Base-by-base conservation (phyloP, 2,113 vertebrate genomes). In the Clarias batrachus region DNA sequence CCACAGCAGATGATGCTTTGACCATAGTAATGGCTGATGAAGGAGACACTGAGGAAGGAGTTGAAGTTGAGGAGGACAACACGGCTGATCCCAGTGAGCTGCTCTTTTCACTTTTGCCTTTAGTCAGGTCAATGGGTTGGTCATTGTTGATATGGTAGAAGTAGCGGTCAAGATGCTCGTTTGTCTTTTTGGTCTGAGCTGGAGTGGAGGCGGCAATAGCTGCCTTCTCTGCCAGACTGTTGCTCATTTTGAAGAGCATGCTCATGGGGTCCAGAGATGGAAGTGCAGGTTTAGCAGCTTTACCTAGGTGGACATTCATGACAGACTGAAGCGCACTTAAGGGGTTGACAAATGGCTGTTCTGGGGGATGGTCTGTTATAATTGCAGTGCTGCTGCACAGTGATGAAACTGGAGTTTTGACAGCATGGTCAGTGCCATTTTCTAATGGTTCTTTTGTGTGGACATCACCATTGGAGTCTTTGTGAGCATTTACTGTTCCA, bases 181-280 rank as follows among this genome's bases (percentile, higher is more conserved):
- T 94, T 65, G 93, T 79, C 92, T 98, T 99, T 96, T 97, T 98
- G 96, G 96, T 94, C 92, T 96, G 97, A 41, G 97, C 93, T 89
- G 97, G 97, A 37, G 97, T 95, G 85, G 95, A 95, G 52, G 95
- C 96, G 21, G 98, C 97, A 91, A 99, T 96, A 0, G 98, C 97
- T 1, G 98, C 97, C 94, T 99, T 99, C 92, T 99, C 98, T 0
- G 97, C 98, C 92, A 99, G 93, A 93, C 97, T 99, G 91, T 99
- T 99, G 95, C 97, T 99, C 97, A 99, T 99, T 95, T 99, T 99
- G 92, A 99, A 99, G 76, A 99, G 95, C 98, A 99, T 99, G 92
- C 98, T 99, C 97, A 99, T 99, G 82, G 98, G 98, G 93, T 99
- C 98, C 21, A 99, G 95, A 57, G 97, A 95, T 0, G 98, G 98